Base-by-base conservation (phyloP, 1,140 invertebrate species). In the Drosophila orena region DNA sequence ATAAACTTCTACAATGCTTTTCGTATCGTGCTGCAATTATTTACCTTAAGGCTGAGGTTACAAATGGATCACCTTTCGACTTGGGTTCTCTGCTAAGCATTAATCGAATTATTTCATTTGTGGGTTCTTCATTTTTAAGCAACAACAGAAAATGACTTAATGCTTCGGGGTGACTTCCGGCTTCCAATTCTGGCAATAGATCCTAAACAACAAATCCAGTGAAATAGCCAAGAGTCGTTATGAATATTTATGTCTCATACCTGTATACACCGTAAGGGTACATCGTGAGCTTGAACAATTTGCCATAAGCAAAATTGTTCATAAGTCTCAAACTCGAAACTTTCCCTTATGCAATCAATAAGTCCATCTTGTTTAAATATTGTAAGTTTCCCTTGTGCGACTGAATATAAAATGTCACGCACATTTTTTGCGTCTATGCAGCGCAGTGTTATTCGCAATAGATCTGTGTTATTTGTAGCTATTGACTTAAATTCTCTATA, bases 241-340 rank as follows among this genome's bases (percentile, higher is more conserved):
- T 35, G 2, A 43, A 10, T 38, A 11, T 11, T 1, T 20, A 38
- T 30, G 11, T 14, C 27, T 34, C 58, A 94, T 34, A 98, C 97
- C 91, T 99, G 93, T 53, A 99, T 95, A 85, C 96, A 95, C 84
- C 98, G 97, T 6, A 98, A 94, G 11, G 97, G 96, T 85, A 99
- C 97, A 92, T 98, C 97, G 89, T 99, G 98, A 43, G 98, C 97
- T 72, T 96, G 95, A 40, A 99, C 95, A 35, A 99, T 93, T 93
- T 99, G 97, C 98, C 98, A 99, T 8, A 99, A 94, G 91, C 97
- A 99, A 90, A 97, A 97, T 91, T 99, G 98, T 92, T 99, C 98
- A 80, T 98, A 97, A 2, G 98, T 98, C 92, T 99, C 98, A 98
- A 98, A 99, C 57, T 95, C 94, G 54, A 99, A 93, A 90, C 97